Base-by-base conservation (phyloP, 2,888 invertebrate genomes). In the Troglohyphantes excavatus region DNA sequence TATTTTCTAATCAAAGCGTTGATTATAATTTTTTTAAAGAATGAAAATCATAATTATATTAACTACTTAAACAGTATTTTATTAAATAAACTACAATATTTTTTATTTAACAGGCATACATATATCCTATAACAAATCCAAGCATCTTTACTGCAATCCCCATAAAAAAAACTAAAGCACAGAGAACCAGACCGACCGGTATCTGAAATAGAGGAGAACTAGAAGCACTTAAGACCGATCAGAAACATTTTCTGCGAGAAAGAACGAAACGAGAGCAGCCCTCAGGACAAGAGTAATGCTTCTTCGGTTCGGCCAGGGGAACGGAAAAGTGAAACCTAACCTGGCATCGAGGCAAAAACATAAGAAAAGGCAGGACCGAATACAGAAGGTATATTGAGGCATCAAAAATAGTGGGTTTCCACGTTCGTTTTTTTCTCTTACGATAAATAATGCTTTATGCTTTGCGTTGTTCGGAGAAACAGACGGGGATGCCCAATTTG, bases 271-370 rank as follows among this genome's bases (percentile, higher is more conserved):
- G 65, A 43, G 53, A 68, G 29, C 68, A 33, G 27, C 81, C 81
- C 53, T 29, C 53, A 11, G 81, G 65, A 21, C 63, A 33, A 29
- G 78, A 78, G 65, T 65, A 78, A 78, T 78, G 78, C 39, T 78
- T 23, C 65, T 78, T 39, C 65, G 65, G 23, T 39, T 39, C 23
- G 63, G 13, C 33, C n/a, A 63, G n/a, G 33, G 78, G 43, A 78
- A 78, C 63, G 61, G 61, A 65, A 78, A 78, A 53, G 53, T 53
- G 39, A 39, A 39, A 39, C 76, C 59, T 61, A 61, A 33, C 39
- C 29, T 17, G 33, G n/a, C 78, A 63, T 78, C 23, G 63, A 78
- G 65, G 61, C 78, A 78, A 78, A 78, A 78, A 78, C 65, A 23
- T 29, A 65, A 65, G 39, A 39, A 63, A 21, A 39, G 7, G 39